Evolutionary conservation across 2,113 vertebrate genomes (phyloP).

Genomic region (Larimichthys crocea): DNA sequence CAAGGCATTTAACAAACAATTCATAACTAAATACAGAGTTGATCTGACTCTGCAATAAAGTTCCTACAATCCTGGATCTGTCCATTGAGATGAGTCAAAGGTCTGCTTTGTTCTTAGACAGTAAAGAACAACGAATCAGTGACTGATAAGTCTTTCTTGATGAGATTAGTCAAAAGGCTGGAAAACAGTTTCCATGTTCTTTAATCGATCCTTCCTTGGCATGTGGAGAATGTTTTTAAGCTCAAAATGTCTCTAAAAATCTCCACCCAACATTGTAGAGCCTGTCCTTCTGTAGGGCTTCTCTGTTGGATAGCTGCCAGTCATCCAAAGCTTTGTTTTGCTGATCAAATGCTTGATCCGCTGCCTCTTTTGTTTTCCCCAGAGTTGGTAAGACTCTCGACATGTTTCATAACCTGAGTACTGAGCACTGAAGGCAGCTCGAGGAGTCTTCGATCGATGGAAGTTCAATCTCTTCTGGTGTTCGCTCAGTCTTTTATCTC

Average conservation of each 20-base stretch:
- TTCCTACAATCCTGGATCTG: conserved; percentile 1
- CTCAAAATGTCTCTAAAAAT: background rate
- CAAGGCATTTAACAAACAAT: conserved; percentile 1
- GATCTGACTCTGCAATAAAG: conserved; percentile 1
- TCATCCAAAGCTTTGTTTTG: background rate
- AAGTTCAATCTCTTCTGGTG: background rate
- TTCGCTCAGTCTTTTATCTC: conserved; percentile 27
- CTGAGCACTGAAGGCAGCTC: background rate
- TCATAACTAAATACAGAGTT: background rate
- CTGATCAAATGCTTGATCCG: conserved; percentile 7
- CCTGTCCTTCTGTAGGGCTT: background rate
- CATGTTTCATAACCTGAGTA: background rate
- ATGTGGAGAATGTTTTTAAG: background rate
- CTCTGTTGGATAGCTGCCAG: background rate
- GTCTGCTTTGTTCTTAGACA: background rate
- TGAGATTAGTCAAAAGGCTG: background rate
- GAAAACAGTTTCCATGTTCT: conserved; percentile 1
- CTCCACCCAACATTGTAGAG: background rate
- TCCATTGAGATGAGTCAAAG: background rate
- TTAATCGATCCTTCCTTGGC: conserved; percentile 12
- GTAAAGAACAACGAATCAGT: background rate
- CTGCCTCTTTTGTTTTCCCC: background rate
- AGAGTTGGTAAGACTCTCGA: background rate
- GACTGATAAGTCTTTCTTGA: background rate
- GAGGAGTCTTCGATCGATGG: background rate